phyloP scores from a whole-genome alignment of 2,797 vertebrate species.

The Onychomys leucogaster region DNA sequence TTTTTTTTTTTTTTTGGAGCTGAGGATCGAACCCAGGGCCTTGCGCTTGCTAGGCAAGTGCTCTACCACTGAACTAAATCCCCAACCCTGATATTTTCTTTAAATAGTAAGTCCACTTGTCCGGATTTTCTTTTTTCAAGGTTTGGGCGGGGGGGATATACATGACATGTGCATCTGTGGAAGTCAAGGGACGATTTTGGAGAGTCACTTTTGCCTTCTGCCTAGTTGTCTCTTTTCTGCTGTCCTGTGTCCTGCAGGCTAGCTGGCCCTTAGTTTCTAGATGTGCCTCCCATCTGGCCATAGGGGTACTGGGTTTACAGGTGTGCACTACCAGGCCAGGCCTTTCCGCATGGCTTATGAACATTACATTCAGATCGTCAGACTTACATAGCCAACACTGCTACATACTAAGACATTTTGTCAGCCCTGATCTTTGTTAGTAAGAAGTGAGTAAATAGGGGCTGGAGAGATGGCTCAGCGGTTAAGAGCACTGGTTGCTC shows the following conservation, averaged over 20 bases:
- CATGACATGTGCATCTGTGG: neutral
- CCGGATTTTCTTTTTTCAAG: neutral
- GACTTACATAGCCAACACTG: neutral
- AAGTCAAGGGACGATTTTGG: neutral
- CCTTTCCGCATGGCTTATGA: too few species aligned
- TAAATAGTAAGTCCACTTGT: slow-evolving; percentile 35
- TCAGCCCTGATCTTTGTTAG: neutral
- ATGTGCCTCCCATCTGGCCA: neutral
- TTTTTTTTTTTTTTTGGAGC: too few species aligned
- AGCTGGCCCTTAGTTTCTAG: neutral
- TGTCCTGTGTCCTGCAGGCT: neutral
- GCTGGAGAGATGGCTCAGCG: too few species aligned
- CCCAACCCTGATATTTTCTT: slow-evolving; percentile 50
- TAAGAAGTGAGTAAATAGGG: slow-evolving; percentile 40
- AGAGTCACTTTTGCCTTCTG: neutral
- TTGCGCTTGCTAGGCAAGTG: too few species aligned
- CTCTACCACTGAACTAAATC: too few species aligned
- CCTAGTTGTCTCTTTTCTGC: neutral
- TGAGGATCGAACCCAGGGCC: too few species aligned
- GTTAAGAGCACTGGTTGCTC: too few species aligned
- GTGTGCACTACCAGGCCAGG: too few species aligned
- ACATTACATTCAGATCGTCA: neutral
- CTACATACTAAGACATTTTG: neutral
- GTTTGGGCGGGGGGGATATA: neutral
- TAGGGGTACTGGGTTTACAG: neutral